Evolutionary conservation across 2,797 vertebrate species (phyloP).

Genomic region (Sebastes melanostomus): DNA sequence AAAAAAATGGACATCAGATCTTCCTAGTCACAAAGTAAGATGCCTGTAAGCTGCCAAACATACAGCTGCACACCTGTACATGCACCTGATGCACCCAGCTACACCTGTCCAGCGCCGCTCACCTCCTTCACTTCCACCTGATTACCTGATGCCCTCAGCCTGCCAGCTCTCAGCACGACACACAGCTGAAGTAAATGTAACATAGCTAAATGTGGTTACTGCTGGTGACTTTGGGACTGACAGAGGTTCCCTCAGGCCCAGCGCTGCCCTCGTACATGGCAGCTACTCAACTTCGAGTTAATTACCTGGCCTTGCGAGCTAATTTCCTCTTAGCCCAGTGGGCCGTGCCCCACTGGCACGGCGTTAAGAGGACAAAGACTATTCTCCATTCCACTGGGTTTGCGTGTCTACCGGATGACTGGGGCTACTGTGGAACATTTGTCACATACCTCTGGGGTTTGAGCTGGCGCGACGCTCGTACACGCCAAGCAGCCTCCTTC

Average conservation of each 20-base stretch:
- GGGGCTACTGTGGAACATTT: conserved; percentile 60
- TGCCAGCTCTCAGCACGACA: conserved; percentile 9
- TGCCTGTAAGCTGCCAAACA: not conserved
- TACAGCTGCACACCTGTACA: not conserved
- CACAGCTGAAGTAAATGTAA: conserved; percentile 34
- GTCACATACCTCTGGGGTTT: conserved; percentile 65
- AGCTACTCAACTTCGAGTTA: conserved; percentile 73
- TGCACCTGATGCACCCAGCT: not conserved
- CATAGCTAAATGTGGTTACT: conserved; percentile 49
- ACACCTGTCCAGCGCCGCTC: not conserved
- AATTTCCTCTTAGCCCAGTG: conserved; percentile 73
- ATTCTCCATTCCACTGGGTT: conserved; percentile 55
- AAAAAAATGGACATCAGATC: not conserved
- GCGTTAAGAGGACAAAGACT: conserved; percentile 56
- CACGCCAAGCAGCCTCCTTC: conserved; percentile 25
- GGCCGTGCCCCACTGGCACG: conserved; percentile 46
- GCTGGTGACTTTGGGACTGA: conserved; percentile 61
- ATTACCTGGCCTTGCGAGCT: conserved; percentile 74
- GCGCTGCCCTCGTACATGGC: conserved; percentile 54
- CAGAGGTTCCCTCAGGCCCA: conserved; percentile 56
- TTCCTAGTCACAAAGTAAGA: not conserved
- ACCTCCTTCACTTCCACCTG: conserved; percentile 2
- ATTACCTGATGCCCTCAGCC: conserved; percentile 20
- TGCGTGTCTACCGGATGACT: conserved; percentile 60
- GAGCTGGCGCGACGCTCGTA: conserved; percentile 27